Evolutionary conservation across 2,113 vertebrate genomes (phyloP), one percentile per base, ranked within the genome.

Genomic region (Thalassarche chlororhynchos): DNA sequence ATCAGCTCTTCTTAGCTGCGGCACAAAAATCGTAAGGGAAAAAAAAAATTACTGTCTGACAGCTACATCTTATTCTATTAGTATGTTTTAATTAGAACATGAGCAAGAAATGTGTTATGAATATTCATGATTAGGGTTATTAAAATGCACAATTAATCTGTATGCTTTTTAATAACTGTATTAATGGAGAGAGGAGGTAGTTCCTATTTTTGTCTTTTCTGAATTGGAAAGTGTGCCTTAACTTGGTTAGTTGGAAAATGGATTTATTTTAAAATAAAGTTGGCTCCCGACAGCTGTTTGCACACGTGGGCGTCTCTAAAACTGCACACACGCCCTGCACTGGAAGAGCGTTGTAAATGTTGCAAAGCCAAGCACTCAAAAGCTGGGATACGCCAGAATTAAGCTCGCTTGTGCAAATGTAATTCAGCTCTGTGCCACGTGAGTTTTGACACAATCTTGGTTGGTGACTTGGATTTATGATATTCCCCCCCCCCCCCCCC

Each of bases 101-200:
- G 84, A 96, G 82, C 83, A 81, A 93, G 92, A 86, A 75, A 66
- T 68, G 89, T 32, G 44, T 92, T 69, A 96, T 98, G 98, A 98
- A 98, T 98, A 98, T 98, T 98, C 98, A 98, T 98, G 96, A 38
- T 18, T 19, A n/a, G 65, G 88, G 87, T 96, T 97, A 97, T 98
- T 98, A 98, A 98, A 96, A 98, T 96, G 95, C 97, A 96, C 97
- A 92, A 97, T 98, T 98, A 98, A 98, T 97, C 69, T 51, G 87
- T 75, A 62, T 5, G 57, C n/a, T 46, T 87, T 95, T 98, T 98
- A 97, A 96, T 98, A 98, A 97, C 96, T 92, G 80, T 97, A 95
- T 98, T 98, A 95, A 96, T 93, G 86, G 90, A 23, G 46, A 55
- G 72, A 82, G 70, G 90, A 92, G 89, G 94, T 58, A 57, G 52